phyloP scores from a whole-genome alignment of 2,113 vertebrate species.

The Nannobrachium achirus region DNA sequence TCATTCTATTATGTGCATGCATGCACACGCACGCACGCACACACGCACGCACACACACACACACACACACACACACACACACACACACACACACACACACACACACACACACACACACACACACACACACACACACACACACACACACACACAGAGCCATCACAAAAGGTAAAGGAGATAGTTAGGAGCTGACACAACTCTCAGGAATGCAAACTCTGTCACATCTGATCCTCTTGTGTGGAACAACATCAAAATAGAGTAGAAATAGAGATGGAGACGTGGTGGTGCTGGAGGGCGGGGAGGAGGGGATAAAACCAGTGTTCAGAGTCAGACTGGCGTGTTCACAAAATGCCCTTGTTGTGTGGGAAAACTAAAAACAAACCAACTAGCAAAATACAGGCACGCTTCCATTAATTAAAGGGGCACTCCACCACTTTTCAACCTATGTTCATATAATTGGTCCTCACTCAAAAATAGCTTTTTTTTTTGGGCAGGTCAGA shows the following conservation, averaged over 20 bases:
- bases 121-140: slow-evolving; percentile 4
- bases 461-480: no score
- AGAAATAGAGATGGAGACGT: slow-evolving; percentile 12
- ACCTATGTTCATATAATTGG: no score
- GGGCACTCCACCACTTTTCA: no score
- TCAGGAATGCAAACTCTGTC: slow-evolving; percentile 69
- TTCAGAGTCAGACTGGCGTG: not conserved
- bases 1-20: not conserved
- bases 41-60: not conserved
- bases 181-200: slow-evolving; percentile 64
- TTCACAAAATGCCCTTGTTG: no score
- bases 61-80: slow-evolving; percentile 3
- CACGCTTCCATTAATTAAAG: no score
- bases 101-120: not conserved
- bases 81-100: not conserved
- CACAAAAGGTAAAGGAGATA: slow-evolving; percentile 36
- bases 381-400: no score
- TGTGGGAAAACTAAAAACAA: no score
- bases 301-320: slow-evolving; percentile 7
- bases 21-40: not conserved
- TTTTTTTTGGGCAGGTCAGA: no score
- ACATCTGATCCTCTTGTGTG: slow-evolving; percentile 56
- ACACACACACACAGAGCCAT: not conserved
- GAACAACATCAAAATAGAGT: slow-evolving; percentile 59
- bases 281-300: not conserved